phyloP scores from a whole-genome alignment of 1,140 invertebrate species.

The Lepidurus arcticus region DNA sequence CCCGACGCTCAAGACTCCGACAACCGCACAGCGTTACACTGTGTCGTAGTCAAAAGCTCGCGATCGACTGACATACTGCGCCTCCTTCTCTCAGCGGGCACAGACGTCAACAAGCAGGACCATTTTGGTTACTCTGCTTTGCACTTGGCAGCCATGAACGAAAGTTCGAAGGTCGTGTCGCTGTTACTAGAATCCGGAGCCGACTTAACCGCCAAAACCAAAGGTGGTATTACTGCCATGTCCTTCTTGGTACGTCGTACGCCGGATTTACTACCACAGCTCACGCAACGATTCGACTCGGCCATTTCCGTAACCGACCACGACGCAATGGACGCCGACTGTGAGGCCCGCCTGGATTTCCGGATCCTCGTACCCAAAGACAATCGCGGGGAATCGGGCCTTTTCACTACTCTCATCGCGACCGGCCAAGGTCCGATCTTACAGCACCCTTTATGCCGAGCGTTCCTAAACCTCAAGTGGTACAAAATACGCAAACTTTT shows the following conservation, averaged over 20 bases:
- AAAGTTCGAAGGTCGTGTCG: conserved; percentile 74
- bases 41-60: too few relatives aligned
- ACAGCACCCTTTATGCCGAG: too few relatives aligned
- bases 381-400: too few relatives aligned
- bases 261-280: conserved; percentile 70
- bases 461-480: too few relatives aligned
- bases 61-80: too few relatives aligned
- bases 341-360: conserved; percentile 71
- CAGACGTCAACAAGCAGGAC: conserved; percentile 77
- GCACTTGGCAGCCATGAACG: conserved; percentile 77
- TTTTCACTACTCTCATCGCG: too few relatives aligned
- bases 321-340: conserved; percentile 73
- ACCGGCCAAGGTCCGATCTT: too few relatives aligned
- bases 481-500: too few relatives aligned
- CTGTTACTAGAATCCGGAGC: conserved; percentile 74
- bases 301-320: conserved; percentile 72
- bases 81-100: too few relatives aligned
- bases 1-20: too few relatives aligned
- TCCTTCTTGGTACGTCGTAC: conserved; percentile 72
- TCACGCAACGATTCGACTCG: conserved; percentile 67
- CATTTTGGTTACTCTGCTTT: conserved; percentile 82
- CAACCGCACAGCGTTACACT: too few relatives aligned
- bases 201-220: conserved; percentile 73
- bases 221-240: conserved; percentile 71
- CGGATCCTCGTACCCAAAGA: conserved; percentile 70